phyloP scores from a whole-genome alignment of 2,797 vertebrate species.

The Cossypha polioptera region DNA sequence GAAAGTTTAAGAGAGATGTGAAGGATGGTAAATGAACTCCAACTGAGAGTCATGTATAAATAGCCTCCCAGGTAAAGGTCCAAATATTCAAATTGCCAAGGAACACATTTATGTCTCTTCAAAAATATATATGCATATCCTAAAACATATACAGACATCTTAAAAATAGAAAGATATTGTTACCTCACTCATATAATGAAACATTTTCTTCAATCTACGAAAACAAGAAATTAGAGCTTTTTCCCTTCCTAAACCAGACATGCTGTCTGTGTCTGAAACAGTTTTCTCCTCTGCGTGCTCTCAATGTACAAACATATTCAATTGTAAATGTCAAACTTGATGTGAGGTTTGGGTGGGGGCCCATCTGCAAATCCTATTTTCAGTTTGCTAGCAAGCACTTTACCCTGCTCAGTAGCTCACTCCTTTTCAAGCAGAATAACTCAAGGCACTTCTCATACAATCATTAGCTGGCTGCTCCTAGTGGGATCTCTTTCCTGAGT shows the following conservation, averaged over 20 bases:
- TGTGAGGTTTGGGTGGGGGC: neutral
- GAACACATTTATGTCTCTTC: neutral
- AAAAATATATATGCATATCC: neutral
- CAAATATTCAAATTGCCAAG: neutral
- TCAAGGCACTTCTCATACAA: neutral
- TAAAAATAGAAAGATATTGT: neutral
- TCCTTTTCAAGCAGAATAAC: neutral
- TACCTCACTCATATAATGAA: neutral
- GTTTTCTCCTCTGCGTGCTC: neutral
- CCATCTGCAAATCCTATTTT: neutral
- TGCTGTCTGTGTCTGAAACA: neutral
- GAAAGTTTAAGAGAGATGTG: neutral
- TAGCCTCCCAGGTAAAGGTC: neutral
- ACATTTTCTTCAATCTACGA: neutral
- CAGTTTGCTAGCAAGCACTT: neutral
- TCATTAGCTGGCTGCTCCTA: constrained; percentile 21
- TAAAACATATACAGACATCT: neutral
- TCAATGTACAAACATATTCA: neutral
- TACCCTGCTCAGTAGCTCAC: neutral
- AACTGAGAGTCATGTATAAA: neutral
- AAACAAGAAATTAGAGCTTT: neutral
- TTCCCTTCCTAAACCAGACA: neutral
- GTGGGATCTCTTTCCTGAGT: neutral
- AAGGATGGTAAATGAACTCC: neutral
- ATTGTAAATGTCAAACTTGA: neutral